Evolutionary conservation across 1,140 invertebrate species (phyloP).

Genomic region (Doryteuthis pealeii): DNA sequence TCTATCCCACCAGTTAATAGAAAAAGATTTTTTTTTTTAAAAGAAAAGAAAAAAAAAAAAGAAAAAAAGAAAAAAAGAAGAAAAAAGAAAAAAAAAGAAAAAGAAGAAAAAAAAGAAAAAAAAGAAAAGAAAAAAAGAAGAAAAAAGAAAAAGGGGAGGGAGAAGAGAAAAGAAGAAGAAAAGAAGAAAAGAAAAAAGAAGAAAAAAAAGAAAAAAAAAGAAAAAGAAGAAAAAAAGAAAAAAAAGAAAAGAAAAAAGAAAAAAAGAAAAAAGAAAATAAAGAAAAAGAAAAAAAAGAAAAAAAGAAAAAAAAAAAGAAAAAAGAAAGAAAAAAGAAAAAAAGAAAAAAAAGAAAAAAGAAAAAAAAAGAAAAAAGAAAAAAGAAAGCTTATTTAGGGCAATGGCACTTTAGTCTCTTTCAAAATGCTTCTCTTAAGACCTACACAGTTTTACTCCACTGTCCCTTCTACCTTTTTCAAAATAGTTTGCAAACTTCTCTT

Average conservation of each 20-base stretch:
- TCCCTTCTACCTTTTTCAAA: too few species aligned
- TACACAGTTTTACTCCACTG: too few species aligned
- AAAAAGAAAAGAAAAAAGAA: not conserved
- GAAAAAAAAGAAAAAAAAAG: not conserved
- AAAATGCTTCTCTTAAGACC: too few species aligned
- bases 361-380: too few species aligned
- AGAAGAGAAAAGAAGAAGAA: not conserved
- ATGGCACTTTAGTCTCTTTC: too few species aligned
- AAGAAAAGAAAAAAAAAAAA: too few species aligned
- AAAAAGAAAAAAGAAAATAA: not conserved
- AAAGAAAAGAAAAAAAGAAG: not conserved
- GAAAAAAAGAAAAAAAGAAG: not conserved
- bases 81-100: not conserved
- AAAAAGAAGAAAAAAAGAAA: not conserved
- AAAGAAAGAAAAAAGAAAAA: too few species aligned
- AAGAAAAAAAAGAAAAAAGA: too few species aligned
- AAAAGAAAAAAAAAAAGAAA: not conserved
- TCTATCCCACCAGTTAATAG: too few species aligned
- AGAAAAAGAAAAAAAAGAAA: not conserved
- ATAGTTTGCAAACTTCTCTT: too few species aligned
- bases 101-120: not conserved
- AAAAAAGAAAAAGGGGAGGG: not conserved
- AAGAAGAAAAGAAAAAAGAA: not conserved
- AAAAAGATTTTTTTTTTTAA: too few species aligned
- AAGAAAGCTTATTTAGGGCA: too few species aligned